These are phyloP conservation scores for Intoshia linei DNA, from an alignment of 1,140 invertebrate genomes.

Conservation along the genomic window DNA sequence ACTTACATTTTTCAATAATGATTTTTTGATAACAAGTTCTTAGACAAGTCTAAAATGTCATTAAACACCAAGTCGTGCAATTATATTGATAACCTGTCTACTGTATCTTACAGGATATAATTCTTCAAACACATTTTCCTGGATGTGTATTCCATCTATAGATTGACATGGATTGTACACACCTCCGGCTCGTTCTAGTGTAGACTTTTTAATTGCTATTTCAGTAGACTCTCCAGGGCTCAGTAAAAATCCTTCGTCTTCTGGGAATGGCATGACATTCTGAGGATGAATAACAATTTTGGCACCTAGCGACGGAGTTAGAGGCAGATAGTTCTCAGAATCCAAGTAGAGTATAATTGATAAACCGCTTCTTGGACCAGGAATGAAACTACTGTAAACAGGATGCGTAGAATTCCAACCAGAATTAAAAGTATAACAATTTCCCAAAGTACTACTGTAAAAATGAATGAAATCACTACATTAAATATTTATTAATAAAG, in stretches of 20 bases:
- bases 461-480: constrained; percentile 3
- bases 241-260: constrained; percentile 4
- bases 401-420: constrained; percentile 1
- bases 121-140: too few species aligned
- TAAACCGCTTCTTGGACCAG: background rate
- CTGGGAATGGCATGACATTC: constrained; percentile 5
- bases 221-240: constrained; percentile 4
- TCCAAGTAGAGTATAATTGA: too few species aligned
- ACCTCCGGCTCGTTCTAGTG: too few species aligned
- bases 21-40: background rate
- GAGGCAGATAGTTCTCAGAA: too few species aligned
- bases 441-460: constrained; percentile 2
- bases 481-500: too few species aligned
- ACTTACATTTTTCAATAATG: background rate
- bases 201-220: constrained; percentile 5
- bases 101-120: too few species aligned
- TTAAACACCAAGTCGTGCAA: too few species aligned
- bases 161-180: too few species aligned
- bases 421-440: constrained; percentile 5
- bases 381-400: background rate
- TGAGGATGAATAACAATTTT: constrained; percentile 3
- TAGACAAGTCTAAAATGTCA: background rate
- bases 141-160: too few species aligned
- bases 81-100: too few species aligned
- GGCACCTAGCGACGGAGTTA: background rate